These are phyloP conservation scores for Pachycephus smyrnensis DNA, from an alignment of 2,888 invertebrate species.

Conservation along the genomic window DNA sequence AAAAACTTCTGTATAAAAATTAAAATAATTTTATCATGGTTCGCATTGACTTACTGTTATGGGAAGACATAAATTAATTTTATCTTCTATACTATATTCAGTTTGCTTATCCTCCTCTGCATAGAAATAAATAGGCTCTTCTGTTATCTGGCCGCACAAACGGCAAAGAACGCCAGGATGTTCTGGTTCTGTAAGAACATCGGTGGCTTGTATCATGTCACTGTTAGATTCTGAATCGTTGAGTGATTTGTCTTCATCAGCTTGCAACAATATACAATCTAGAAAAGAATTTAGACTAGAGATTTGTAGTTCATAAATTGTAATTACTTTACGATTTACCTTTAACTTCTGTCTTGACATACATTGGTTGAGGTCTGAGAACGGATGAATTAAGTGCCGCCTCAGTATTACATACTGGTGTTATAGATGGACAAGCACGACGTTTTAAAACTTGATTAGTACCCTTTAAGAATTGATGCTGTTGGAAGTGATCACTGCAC, in stretches of 20 bases:
- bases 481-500: slow-evolving; percentile 19
- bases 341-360: slow-evolving; percentile 3
- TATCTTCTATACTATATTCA: slow-evolving; percentile 30
- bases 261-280: neutral
- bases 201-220: neutral
- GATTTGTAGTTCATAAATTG: neutral
- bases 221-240: neutral
- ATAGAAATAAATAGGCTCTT: slow-evolving; percentile 28
- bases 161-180: slow-evolving; percentile 34
- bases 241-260: neutral
- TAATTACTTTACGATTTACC: neutral
- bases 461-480: slow-evolving; percentile 20
- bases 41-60: slow-evolving; percentile 25
- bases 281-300: neutral
- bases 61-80: slow-evolving; percentile 35
- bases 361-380: neutral
- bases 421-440: slow-evolving; percentile 15
- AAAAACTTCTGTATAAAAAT: neutral
- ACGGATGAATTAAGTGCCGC: neutral
- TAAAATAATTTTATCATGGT: neutral
- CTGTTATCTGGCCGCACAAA: slow-evolving; percentile 27
- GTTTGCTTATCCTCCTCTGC: slow-evolving; percentile 7
- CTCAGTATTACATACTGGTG: neutral
- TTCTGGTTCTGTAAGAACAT: neutral
- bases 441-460: slow-evolving; percentile 17